Base-by-base conservation (phyloP, 2,113 vertebrate species). In the Dasyurus viverrinus region DNA sequence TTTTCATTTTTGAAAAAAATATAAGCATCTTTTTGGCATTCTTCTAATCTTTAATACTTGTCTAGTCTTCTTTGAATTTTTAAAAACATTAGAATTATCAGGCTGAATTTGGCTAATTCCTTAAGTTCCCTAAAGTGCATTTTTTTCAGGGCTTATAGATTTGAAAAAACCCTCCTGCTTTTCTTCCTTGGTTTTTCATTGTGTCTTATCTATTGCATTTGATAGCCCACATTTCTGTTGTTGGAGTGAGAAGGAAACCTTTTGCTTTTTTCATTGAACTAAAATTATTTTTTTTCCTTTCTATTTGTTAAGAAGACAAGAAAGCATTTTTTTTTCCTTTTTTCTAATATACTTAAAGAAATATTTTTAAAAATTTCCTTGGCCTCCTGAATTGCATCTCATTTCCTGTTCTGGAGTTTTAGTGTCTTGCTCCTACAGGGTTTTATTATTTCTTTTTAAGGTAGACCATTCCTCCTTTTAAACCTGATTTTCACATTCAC, bases 61-160 rank as follows among this genome's bases (percentile, higher is more conserved):
- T 36, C 89, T 93, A 96, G 94, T 54, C 42, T 23, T 94, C 76
- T 89, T 25, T 42, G 76, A 94, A 95, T 50, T 92, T 94, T 96
- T 92, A 84, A n/a, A 91, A 95, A 96, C 57, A 89, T 36, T 36
- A 90, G 42, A 11, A 90, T 96, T 94, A 48, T 60, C 96, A 91
- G n/a, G 57, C 22, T 91, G n/a, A 42, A 50, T 90, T 92, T 94
- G 76, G 90, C 55, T 5, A 91, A 53, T 93, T 94, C 93, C 36
- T 89, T 91, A 55, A 90, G 47, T 11, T 53, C 50, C 54, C 90
- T 36, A 90, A 23, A 11, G 23, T 90, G 8, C 42, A 42, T 42
- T n/a, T 84, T 84, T 42, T 84, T 84, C 36, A 84, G 68, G n/a
- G 2, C n/a, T n/a, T n/a, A 23, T 84, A 90, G 23, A 95, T 92